Evolutionary conservation across 2,797 vertebrate genomes (phyloP).

Genomic region (Hybognathus amarus): DNA sequence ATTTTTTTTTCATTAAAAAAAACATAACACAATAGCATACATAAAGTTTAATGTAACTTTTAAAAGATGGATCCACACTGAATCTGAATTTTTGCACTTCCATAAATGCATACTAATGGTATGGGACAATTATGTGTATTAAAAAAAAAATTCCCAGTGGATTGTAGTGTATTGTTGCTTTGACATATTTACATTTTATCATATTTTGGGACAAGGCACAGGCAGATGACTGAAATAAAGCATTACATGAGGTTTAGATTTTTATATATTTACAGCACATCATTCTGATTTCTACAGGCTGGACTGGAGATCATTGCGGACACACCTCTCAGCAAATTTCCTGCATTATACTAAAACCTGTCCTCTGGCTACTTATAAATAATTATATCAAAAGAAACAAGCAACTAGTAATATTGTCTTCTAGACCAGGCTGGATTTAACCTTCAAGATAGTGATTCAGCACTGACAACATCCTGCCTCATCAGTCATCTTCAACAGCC

Average conservation of each 20-base stretch:
- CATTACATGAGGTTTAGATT: background rate
- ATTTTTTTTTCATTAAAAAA: background rate
- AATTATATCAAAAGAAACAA: conserved; percentile 4
- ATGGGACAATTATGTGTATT: background rate
- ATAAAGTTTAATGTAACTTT: background rate
- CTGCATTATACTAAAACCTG: background rate
- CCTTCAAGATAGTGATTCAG: conserved; percentile 26
- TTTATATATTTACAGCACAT: background rate
- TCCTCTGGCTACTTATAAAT: background rate
- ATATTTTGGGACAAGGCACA: background rate
- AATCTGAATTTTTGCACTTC: background rate
- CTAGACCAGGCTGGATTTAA: conserved; percentile 13
- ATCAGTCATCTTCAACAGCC: conserved; percentile 5
- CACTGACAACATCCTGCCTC: conserved; percentile 19
- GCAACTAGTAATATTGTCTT: background rate
- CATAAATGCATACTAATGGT: background rate
- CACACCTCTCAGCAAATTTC: background rate
- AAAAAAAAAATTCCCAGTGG: background rate
- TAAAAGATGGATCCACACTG: background rate
- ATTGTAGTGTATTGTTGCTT: background rate
- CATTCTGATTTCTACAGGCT: background rate
- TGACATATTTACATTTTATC: background rate
- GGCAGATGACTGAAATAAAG: background rate
- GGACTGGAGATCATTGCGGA: background rate
- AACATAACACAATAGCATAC: background rate